Evolutionary conservation across 2,797 vertebrate species (phyloP).

Genomic region (Craterocephalus amniculus): DNA sequence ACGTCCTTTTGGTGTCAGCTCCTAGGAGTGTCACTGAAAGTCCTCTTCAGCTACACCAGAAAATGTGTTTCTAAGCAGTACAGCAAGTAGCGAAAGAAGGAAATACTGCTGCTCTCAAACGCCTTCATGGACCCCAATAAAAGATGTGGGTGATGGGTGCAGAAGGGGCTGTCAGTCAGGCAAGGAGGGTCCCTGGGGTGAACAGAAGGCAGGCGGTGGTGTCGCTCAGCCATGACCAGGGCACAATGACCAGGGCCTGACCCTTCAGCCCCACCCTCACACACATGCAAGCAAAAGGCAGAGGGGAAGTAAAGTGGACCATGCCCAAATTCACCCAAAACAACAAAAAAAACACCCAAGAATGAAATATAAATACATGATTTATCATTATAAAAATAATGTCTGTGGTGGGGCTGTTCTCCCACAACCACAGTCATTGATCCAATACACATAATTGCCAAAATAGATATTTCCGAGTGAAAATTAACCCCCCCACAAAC

Average conservation of each 20-base stretch:
- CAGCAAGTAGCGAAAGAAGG: constrained; percentile 57
- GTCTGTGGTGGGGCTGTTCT: no score
- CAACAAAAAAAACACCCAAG: neutral
- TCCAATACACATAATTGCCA: constrained; percentile 31
- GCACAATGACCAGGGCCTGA: constrained; percentile 82
- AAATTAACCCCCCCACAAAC: constrained; percentile 39
- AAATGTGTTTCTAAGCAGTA: constrained; percentile 48
- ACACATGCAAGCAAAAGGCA: constrained; percentile 68
- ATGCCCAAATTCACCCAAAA: constrained; percentile 8
- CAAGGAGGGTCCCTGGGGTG: constrained; percentile 73
- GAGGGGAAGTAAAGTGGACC: constrained; percentile 63
- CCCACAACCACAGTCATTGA: neutral
- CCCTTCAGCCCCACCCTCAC: constrained; percentile 74
- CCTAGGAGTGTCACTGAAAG: constrained; percentile 20
- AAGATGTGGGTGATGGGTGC: constrained; percentile 77
- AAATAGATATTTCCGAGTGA: constrained; percentile 40
- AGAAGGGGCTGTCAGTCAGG: constrained; percentile 81
- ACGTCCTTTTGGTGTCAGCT: constrained; percentile 48
- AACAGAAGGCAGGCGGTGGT: constrained; percentile 82
- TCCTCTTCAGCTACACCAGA: constrained; percentile 12
- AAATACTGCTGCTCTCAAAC: constrained; percentile 63
- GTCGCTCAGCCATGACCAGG: constrained; percentile 83
- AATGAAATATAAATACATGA: neutral
- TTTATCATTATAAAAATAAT: neutral
- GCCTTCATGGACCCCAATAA: constrained; percentile 71